Base-by-base conservation (phyloP, 2,113 vertebrate species). In the Monopterus albus region DNA sequence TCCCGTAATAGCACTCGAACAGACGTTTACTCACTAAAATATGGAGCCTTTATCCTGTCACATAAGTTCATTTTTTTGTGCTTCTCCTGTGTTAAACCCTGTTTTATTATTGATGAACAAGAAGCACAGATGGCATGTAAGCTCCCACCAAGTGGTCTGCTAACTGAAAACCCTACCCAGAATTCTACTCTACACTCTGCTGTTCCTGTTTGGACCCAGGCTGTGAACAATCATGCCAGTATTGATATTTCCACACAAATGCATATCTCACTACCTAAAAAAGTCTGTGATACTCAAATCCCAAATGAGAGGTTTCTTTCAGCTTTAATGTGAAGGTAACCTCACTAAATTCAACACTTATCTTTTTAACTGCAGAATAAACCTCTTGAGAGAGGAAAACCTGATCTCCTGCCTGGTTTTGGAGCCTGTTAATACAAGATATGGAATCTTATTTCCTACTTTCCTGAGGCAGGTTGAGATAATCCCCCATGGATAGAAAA, bases 361-460 rank as follows among this genome's bases (percentile, higher is more conserved):
- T 77, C 81, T 59, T 29, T 57, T 78, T 49, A 72, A 81, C 56
- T 29, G 47, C n/a, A 33, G 60, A 76, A 75, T 72, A 66, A 75
- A 84, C 40, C 66, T 71, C 13, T 29, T 61, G 45, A 72, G 65
- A 6, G 25, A 25, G 25, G 31, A 63, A 66, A 68, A 59, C 64
- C 62, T 58, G 55, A 77, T 77, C 71, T 79, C 72, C 74, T 11
- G 57, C 72, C 50, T 72, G 69, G 51, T 62, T 76, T 57, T 17
- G n/a, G 26, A 21, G 82, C 60, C 85, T 87, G 85, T 77, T 56
- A 78, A 69, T 50, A 76, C 35, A 13, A 83, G 88, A 87, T 90
- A 87, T 25, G 39, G 42, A 74, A 13, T 46, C 42, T 57, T 1
- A 0, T 20, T 28, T n/a, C 2, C 0, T 4, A 10, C 31, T 28